phyloP scores from a whole-genome alignment of 2,888 invertebrate species.

The Hedya salicella region DNA sequence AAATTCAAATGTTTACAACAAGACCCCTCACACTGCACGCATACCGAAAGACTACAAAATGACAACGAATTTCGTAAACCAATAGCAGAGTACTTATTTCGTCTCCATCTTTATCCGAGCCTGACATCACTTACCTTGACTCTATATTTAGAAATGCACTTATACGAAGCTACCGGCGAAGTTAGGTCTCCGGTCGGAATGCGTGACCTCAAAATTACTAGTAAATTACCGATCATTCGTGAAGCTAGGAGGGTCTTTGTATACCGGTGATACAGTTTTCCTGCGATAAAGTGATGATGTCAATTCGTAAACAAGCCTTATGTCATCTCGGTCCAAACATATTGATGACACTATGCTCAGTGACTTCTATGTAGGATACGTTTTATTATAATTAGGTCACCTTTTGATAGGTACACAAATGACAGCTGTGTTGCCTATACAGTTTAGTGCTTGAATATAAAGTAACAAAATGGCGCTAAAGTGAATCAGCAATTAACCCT shows the following conservation, averaged over 20 bases:
- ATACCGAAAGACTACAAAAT: slow-evolving; percentile 8
- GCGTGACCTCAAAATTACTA: slow-evolving; percentile 55
- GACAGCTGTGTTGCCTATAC: slow-evolving; percentile 13
- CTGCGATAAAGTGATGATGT: slow-evolving; percentile 65
- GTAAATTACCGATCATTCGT: slow-evolving; percentile 50
- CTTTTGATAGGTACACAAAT: slow-evolving; percentile 35
- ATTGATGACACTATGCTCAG: slow-evolving; percentile 31
- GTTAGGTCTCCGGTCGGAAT: slow-evolving; percentile 54
- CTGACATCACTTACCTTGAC: slow-evolving; percentile 69
- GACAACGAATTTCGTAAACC: slow-evolving; percentile 11
- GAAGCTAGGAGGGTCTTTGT: slow-evolving; percentile 55
- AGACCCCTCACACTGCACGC: not conserved
- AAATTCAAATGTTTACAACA: slow-evolving; percentile 33
- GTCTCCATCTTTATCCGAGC: slow-evolving; percentile 46
- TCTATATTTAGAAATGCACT: slow-evolving; percentile 78
- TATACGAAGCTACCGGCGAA: slow-evolving; percentile 53
- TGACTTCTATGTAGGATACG: slow-evolving; percentile 29
- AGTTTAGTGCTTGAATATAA: not conserved
- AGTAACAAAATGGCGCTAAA: not conserved
- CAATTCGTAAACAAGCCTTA: slow-evolving; percentile 58
- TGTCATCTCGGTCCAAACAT: slow-evolving; percentile 50
- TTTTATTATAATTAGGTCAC: slow-evolving; percentile 43
- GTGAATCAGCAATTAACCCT: slow-evolving; percentile 9
- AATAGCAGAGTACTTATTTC: slow-evolving; percentile 42
- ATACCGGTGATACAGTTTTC: slow-evolving; percentile 54